These are phyloP conservation scores for Lepeophtheirus nordmannii DNA, from an alignment of 2,888 invertebrate genomes.

Conservation along the genomic window DNA sequence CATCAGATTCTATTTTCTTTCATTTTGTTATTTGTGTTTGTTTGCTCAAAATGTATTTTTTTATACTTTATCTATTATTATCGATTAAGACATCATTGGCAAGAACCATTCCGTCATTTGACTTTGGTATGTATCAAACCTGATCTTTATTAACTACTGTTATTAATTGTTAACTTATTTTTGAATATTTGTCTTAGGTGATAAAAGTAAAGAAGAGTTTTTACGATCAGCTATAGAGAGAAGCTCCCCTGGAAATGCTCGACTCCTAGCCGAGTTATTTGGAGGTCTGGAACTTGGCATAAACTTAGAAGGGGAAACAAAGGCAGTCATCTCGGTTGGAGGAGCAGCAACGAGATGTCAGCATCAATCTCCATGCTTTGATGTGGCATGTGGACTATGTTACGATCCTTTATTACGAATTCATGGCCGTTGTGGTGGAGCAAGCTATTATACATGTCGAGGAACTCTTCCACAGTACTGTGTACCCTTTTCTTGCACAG, in stretches of 20 bases:
- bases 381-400: slow-evolving; percentile 9
- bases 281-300: slow-evolving; percentile 16
- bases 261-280: slow-evolving; percentile 21
- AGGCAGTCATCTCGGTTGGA: slow-evolving; percentile 17
- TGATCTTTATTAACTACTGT: background rate
- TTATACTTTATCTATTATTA: background rate
- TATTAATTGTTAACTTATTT: background rate
- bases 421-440: slow-evolving; percentile 19
- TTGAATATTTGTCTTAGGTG: background rate
- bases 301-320: background rate
- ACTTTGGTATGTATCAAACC: background rate
- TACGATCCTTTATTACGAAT: slow-evolving; percentile 21
- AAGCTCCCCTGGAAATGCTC: slow-evolving; percentile 18
- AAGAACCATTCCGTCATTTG: background rate
- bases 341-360: slow-evolving; percentile 22
- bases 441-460: slow-evolving; percentile 20
- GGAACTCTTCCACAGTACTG: slow-evolving; percentile 16
- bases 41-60: too few relatives aligned
- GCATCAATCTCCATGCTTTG: slow-evolving; percentile 22
- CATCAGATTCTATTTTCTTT: too few relatives aligned
- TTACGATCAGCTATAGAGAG: slow-evolving; percentile 10
- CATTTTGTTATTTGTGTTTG: too few relatives aligned
- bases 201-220: slow-evolving; percentile 12
- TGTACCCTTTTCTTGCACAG: slow-evolving; percentile 18
- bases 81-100: background rate